phyloP scores from a whole-genome alignment of 2,113 vertebrate species.

The Mobula birostris region DNA sequence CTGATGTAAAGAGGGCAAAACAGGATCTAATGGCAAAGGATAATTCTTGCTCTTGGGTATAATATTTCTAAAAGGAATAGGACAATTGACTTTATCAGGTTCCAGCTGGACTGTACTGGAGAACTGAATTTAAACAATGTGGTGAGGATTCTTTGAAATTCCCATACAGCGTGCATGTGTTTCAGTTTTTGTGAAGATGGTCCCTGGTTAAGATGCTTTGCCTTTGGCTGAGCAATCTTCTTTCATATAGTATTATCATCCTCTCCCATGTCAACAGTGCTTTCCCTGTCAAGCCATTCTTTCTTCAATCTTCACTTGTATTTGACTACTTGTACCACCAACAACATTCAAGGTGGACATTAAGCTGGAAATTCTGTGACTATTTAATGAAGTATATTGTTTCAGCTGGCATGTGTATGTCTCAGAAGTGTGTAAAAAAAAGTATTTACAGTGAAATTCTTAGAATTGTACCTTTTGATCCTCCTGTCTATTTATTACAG shows the following conservation, averaged over 20 bases:
- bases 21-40: neutral
- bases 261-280: neutral
- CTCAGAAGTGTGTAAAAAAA: conserved; percentile 40
- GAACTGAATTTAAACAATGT: neutral
- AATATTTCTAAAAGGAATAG: neutral
- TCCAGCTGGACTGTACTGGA: neutral
- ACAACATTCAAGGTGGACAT: conserved; percentile 14
- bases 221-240: neutral
- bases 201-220: neutral
- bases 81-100: neutral
- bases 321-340: conserved; percentile 26
- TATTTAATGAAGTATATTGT: conserved; percentile 58
- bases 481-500: conserved; percentile 68
- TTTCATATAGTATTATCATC: neutral
- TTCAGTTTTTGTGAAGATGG: neutral
- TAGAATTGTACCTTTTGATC: conserved; percentile 61
- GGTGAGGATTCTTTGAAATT: neutral
- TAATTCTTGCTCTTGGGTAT: neutral
- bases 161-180: neutral
- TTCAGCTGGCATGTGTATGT: conserved; percentile 53
- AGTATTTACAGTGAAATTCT: conserved; percentile 59
- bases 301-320: neutral
- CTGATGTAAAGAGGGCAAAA: neutral
- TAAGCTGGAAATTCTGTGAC: conserved; percentile 47
- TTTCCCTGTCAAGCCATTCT: neutral